Evolutionary conservation across 2,888 invertebrate species (phyloP).

Genomic region (Thecocarcelia acutangulata): DNA sequence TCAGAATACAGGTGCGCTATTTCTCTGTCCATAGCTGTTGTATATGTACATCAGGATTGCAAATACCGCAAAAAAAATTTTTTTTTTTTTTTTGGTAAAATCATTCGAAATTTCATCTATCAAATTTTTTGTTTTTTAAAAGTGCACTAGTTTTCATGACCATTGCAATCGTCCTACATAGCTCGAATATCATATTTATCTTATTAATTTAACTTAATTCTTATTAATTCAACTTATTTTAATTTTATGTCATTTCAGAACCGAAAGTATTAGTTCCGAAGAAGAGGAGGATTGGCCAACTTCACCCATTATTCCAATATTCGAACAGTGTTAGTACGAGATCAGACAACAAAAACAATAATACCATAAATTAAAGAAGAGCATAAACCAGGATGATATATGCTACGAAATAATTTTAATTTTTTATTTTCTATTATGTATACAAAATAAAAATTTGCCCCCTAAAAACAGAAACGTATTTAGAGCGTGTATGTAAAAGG

Average conservation of each 20-base stretch:
- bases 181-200: no score
- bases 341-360: slow-evolving; percentile 50
- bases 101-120: no score
- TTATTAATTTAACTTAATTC: no score
- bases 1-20: no score
- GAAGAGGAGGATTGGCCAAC: slow-evolving; percentile 85
- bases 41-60: no score
- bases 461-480: slow-evolving; percentile 32
- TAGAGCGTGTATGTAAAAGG: slow-evolving; percentile 20
- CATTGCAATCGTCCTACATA: no score
- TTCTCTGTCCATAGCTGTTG: no score
- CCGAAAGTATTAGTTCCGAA: slow-evolving; percentile 84
- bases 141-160: no score
- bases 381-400: slow-evolving; percentile 61
- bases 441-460: slow-evolving; percentile 56
- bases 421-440: slow-evolving; percentile 59
- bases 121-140: no score
- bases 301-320: slow-evolving; percentile 85
- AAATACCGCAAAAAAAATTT: no score
- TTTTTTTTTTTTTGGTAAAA: no score
- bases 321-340: slow-evolving; percentile 81
- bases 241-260: slow-evolving; percentile 81
- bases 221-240: slow-evolving; percentile 26
- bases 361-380: slow-evolving; percentile 53
- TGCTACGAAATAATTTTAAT: slow-evolving; percentile 47